A percentile compares a stretch with the other conserved stretches of the same genome.
Conservation (phyloP, 2,888 invertebrate species). For the Drosophila neonasuta region DNA sequence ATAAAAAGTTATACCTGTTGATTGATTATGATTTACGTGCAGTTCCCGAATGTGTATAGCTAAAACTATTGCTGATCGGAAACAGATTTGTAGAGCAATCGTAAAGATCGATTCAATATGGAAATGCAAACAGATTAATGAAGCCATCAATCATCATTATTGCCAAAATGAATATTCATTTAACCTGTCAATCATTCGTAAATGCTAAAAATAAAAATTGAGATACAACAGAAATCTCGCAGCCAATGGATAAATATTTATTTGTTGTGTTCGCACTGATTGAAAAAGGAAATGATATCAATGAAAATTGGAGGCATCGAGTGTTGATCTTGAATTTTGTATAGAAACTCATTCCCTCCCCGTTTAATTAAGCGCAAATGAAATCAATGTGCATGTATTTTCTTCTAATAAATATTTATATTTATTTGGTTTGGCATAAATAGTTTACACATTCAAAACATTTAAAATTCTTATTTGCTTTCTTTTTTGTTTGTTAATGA, state of each 20-base stretch:
- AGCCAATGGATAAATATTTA: constrained; percentile 15
- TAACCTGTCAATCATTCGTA: constrained; percentile 54
- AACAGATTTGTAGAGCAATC: background rate
- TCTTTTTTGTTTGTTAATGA: constrained; percentile 24
- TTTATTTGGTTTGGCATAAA: constrained; percentile 65
- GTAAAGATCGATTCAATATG: background rate
- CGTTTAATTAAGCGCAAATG: constrained; percentile 1
- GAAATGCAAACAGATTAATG: constrained; percentile 39
- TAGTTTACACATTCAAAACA: constrained; percentile 72
- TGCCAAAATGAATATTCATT: constrained; percentile 40
- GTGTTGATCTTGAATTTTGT: constrained; percentile 19
- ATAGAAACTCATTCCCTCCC: background rate
- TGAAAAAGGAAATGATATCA: constrained; percentile 22
- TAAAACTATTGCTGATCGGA: background rate
- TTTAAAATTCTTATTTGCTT: constrained; percentile 61
- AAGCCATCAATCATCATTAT: constrained; percentile 57
- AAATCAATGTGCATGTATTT: background rate
- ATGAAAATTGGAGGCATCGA: background rate
- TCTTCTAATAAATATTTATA: constrained; percentile 62
- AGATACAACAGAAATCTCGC: constrained; percentile 22
- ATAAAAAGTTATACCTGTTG: constrained; percentile 21
- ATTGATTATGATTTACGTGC: background rate
- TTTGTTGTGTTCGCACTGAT: constrained; percentile 10
- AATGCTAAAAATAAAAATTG: constrained; percentile 32
- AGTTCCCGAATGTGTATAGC: background rate